These are phyloP conservation scores for Aphaenogaster ashmeadi DNA, from an alignment of 1,140 invertebrate genomes.

Conservation along the genomic window DNA sequence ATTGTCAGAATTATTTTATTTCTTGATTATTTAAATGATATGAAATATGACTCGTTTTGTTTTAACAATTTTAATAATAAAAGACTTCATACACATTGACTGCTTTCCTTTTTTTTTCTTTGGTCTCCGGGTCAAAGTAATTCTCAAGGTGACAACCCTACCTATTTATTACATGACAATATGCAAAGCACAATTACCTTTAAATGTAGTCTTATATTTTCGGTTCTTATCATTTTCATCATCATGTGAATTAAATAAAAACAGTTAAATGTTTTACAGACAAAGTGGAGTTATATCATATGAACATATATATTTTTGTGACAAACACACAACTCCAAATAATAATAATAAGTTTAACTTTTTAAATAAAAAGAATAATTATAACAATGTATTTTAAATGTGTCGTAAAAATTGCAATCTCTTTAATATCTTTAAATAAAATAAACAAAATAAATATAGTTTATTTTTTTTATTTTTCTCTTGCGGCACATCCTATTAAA, in stretches of 20 bases:
- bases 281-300: not conserved
- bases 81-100: no score
- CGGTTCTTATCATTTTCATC: not conserved
- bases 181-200: not conserved
- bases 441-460: not conserved
- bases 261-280: not conserved
- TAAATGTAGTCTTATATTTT: not conserved
- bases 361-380: not conserved
- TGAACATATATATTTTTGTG: not conserved
- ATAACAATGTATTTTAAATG: not conserved
- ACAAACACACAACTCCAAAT: not conserved
- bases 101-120: no score
- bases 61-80: no score
- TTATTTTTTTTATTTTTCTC: not conserved
- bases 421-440: conserved; percentile 1
- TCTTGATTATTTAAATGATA: no score
- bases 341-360: not conserved
- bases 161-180: no score
- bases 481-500: not conserved
- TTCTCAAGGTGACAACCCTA: no score
- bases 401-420: not conserved
- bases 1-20: no score
- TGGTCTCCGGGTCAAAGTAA: no score
- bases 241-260: not conserved
- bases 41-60: no score